Base-by-base conservation (phyloP, 92 coral and sea anemone genomes). In the Heteractis magnifica region DNA sequence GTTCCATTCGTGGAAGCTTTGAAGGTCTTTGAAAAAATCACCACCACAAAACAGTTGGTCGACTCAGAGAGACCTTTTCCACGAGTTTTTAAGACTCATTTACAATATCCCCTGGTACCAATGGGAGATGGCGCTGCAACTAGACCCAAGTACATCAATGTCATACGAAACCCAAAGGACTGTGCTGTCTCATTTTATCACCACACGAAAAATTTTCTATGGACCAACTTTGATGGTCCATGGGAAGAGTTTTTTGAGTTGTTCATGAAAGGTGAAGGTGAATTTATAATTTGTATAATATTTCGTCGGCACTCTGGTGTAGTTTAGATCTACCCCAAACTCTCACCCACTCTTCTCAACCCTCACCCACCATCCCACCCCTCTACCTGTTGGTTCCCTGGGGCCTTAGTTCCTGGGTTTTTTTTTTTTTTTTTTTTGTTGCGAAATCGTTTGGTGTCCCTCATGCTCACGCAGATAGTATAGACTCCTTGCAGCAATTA, bases 161-260 rank as follows among this genome's bases (percentile, higher is more conserved):
- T 84, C 0, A 79, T 83, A 51, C 88, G 91, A n/a, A 88, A 88
- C 76, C 88, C 91, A 8, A 88, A 88, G 83, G 91, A 88, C 71
- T 52, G 26, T n/a, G 91, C 88, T 8, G 86, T 88, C 4, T 88
- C 91, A 7, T 51, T 41, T 64, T 88, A 72, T 41, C 76, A 59
- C 44, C 86, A 82, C 55, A 14, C 71, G 19, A 75, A 52, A 72
- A 65, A 85, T 18, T 13, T 73, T 11, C n/a, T 77, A 60, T 10
- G 6, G 10, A 48, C 20, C 55, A 64, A 60, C 18, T 72, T 83
- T 53, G 79, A 79, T 71, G 11, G 48, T 7, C 49, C 51, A 8
- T 65, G 75, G 75, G 60, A 48, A 15, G 81, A 74, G 44, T 70
- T 26, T 18, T 79, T 79, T 62, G 83, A 58, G 52, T 0, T 6